These are phyloP conservation scores for Scatophagus argus DNA, from an alignment of 2,113 vertebrate species.

Conservation along the genomic window DNA sequence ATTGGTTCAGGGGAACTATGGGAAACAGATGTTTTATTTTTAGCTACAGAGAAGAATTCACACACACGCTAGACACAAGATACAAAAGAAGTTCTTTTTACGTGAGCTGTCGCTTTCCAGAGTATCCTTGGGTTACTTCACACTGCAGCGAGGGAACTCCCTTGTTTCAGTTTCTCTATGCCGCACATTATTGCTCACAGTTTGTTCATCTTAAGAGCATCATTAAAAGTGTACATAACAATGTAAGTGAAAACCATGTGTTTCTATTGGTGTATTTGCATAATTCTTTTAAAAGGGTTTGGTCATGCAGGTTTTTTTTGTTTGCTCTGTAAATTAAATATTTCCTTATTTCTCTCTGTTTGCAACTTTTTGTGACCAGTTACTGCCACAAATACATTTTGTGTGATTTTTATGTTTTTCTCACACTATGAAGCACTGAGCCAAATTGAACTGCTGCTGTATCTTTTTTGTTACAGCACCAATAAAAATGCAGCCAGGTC, in stretches of 20 bases:
- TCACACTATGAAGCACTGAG: slow-evolving; percentile 1
- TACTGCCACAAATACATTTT: background rate
- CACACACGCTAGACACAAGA: slow-evolving; percentile 46
- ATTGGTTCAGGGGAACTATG: slow-evolving; percentile 51
- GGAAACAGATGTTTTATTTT: slow-evolving; percentile 76
- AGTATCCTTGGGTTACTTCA: background rate
- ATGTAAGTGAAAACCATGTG: background rate
- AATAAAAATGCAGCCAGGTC: background rate
- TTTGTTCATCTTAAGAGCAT: background rate
- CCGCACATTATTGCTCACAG: background rate
- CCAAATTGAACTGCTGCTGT: background rate
- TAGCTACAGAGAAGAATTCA: slow-evolving; percentile 53
- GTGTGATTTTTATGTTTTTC: slow-evolving; percentile 1
- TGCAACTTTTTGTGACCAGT: background rate
- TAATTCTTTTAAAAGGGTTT: background rate
- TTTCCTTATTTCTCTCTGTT: background rate
- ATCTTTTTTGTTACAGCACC: background rate
- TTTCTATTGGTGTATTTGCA: background rate
- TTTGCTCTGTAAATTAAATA: background rate
- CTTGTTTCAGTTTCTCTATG: slow-evolving; percentile 10
- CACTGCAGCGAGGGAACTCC: background rate
- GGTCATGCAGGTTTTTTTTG: background rate
- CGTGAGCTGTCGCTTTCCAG: slow-evolving; percentile 1
- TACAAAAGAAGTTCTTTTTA: slow-evolving; percentile 17
- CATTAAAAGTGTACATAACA: background rate